Evolutionary conservation across 2,888 invertebrate genomes (phyloP).

Genomic region (Lasioglossum leucozonium): DNA sequence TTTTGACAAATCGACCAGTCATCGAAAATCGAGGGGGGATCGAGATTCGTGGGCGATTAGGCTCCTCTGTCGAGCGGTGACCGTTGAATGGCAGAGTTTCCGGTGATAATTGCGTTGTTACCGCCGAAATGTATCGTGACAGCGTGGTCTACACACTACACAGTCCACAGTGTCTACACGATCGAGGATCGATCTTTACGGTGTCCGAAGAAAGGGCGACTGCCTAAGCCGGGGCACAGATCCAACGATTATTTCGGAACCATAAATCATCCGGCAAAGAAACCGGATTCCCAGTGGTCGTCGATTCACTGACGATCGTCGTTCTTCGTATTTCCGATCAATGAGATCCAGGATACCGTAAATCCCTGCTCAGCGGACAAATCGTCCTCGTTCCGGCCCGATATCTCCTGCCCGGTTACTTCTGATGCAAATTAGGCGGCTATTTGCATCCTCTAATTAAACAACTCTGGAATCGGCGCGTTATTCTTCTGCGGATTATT

Average conservation of each 20-base stretch:
- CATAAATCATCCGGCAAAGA: constrained; percentile 63
- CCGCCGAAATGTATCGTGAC: constrained; percentile 55
- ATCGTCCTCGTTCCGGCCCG: constrained; percentile 37
- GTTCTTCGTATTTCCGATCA: constrained; percentile 49
- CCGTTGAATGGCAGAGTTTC: constrained; percentile 38
- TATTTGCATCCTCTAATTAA: neutral
- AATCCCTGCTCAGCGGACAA: constrained; percentile 36
- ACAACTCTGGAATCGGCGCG: neutral
- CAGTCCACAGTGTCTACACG: constrained; percentile 28
- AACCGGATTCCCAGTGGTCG: constrained; percentile 60
- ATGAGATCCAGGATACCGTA: constrained; percentile 52
- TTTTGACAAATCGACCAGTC: neutral
- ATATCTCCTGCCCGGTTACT: constrained; percentile 2
- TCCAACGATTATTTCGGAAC: constrained; percentile 66
- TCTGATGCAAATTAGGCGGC: neutral
- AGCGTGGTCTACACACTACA: constrained; percentile 10
- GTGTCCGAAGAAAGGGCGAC: neutral
- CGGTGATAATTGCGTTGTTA: constrained; percentile 59
- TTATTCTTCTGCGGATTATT: neutral
- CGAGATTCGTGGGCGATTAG: neutral
- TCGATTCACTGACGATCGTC: constrained; percentile 44
- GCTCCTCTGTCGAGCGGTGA: neutral
- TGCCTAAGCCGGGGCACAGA: constrained; percentile 17
- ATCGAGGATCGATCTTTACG: constrained; percentile 34
- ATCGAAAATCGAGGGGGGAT: neutral